Conservation (phyloP, 2,797 vertebrate genomes). For the Melopsittacus undulatus region DNA sequence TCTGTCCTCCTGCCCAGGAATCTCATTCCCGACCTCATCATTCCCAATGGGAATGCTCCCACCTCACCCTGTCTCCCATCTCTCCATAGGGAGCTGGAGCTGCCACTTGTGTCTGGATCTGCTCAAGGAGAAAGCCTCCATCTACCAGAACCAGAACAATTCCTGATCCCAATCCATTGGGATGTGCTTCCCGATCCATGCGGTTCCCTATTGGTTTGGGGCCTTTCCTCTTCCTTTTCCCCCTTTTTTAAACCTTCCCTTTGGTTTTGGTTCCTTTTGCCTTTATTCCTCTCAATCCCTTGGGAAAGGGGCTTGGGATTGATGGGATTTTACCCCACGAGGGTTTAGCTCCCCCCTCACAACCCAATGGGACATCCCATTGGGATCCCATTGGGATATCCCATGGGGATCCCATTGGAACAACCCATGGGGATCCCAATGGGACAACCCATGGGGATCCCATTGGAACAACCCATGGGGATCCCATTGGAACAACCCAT, state of each 20-base stretch:
- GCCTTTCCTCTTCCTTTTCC: neutral
- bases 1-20: neutral
- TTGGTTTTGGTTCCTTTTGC: neutral
- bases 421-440: too few species aligned
- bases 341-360: neutral
- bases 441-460: too few species aligned
- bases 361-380: rapidly evolving
- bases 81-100: conserved; percentile 91
- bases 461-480: too few species aligned
- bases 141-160: conserved; percentile 92
- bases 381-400: too few species aligned
- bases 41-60: neutral
- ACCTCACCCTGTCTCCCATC: neutral
- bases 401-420: too few species aligned
- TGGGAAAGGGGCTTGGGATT: neutral
- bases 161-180: conserved; percentile 61
- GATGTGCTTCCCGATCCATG: neutral
- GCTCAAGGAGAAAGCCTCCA: conserved; percentile 96
- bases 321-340: neutral
- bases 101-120: conserved; percentile 94
- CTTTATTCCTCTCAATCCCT: neutral
- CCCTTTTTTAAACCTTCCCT: neutral
- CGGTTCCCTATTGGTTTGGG: neutral
- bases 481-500: too few species aligned
- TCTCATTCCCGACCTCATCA: neutral